Evolutionary conservation across 2,797 vertebrate genomes (phyloP), one percentile per base, ranked within the genome.

Genomic region (Pachyuromys duprasi): DNA sequence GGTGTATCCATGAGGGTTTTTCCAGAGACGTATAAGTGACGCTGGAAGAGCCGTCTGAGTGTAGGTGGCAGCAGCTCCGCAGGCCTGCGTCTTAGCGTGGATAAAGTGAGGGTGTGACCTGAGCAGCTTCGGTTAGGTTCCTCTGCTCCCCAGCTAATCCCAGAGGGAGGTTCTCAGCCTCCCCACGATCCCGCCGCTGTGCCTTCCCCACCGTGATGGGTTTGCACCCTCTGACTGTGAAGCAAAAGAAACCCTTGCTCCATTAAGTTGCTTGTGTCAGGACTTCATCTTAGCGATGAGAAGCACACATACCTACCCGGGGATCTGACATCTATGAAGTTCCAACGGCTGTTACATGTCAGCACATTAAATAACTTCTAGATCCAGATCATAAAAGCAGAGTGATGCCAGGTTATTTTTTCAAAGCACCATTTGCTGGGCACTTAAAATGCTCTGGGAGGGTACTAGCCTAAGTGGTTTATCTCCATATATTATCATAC

Each of bases 311-410:
- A 63, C 24, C 89, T 81, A 82, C 36, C 45, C 62, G 65, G 36
- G 36, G 92, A 8, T 83, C 74, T 89, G 75, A 60, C 49, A 70
- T n/a, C 83, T 79, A 86, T n/a, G 72, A 42, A 69, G 42, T 33
- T 95, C 60, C n/a, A 89, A 89, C 24, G 17, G 33, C 82, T 95
- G 75, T 49, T 22, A 28, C 57, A 65, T 57, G 88, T 87, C 88
- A 95, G n/a, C 76, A 84, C 78, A 89, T 96, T 75, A 53, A 87
- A 55, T 78, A 93, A 90, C 33, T 81, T 91, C 67, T 70, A 53
- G 72, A 75, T 74, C 62, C 90, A 75, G n/a, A 93, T 88, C 82
- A 67, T 84, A 88, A 95, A 96, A 83, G 28, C 76, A 57, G 53
- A 74, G 86, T 55, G 15, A 86, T 81, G 67, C 53, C 92, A 96